Base-by-base conservation (phyloP, 1,140 invertebrate species). In the Schmidtea mediterranea region DNA sequence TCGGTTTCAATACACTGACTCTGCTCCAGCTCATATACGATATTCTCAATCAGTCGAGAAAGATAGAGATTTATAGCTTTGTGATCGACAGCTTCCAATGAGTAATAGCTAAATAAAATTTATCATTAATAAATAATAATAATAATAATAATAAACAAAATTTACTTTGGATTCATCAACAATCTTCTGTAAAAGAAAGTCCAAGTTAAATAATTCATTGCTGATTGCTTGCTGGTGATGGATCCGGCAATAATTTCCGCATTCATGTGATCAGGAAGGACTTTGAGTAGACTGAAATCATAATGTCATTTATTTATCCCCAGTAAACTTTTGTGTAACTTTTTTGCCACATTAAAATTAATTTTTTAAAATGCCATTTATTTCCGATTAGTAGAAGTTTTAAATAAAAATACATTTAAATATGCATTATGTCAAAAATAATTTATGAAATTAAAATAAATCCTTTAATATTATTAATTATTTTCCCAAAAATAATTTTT, bases 151-250 rank as follows among this genome's bases (percentile, higher is more conserved):
- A 36, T 3, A 21, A 5, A 26, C 9, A 37, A 16, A n/a, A 46
- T 26, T 53, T 56, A 70, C 66, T 57, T 63, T 1, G 92, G 92
- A 71, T 98, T 98, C 58, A 82, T 79, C 18, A 94, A 65, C 2
- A 95, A 66, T 51, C 89, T 70, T 53, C 86, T 68, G 68, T 92
- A 97, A 66, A 95, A 90, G 60, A 92, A 98, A 0, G 92, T 98
- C 80, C 84, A 95, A 0, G 89, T 90, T 23, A 98, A 70, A 66
- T 97, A 98, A 62, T 97, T 86, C 41, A 97, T 68, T 15, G 87
- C 78, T 52, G 90, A 81, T 62, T 92, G 82, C 64, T 86, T 89
- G 0, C 74, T 78, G 53, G 75, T 73, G 23, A 98, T 80, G 0
- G 86, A 94, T 52, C 81, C 83, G n/a, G 83, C 78, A 12, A 74